A percentile compares a stretch with the other conserved stretches of the same genome.
Conservation (phyloP, 2,888 invertebrate genomes). For the Morpho helenor region DNA sequence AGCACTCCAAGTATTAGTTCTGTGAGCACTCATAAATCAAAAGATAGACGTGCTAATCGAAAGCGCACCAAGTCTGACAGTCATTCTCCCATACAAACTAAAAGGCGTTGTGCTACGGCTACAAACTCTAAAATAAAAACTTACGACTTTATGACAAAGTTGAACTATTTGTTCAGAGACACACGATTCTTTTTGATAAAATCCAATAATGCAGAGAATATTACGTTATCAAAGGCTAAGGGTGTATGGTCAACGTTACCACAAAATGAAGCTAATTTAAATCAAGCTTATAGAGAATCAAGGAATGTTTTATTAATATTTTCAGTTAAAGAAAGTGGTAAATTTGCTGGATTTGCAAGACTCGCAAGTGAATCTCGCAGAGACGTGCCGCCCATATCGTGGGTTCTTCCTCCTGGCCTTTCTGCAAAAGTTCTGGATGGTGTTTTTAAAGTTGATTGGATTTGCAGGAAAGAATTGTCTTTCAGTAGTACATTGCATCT, state of each 20-base stretch:
- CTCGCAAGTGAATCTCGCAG: conserved; percentile 92
- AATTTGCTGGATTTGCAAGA: conserved; percentile 96
- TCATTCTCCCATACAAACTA: conserved; percentile 59
- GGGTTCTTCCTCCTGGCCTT: conserved; percentile 96
- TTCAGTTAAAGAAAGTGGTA: conserved; percentile 98
- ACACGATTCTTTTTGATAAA: conserved; percentile 98
- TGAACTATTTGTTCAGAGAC: conserved; percentile 96
- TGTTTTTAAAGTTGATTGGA: conserved; percentile 98
- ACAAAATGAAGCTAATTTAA: conserved; percentile 97
- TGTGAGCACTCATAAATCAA: conserved; percentile 85
- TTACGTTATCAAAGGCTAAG: conserved; percentile 95
- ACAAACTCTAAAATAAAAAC: conserved; percentile 77
- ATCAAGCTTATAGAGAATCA: conserved; percentile 95
- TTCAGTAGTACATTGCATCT: conserved; percentile 95
- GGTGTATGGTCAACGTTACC: conserved; percentile 99
- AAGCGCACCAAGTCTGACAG: conserved; percentile 74
- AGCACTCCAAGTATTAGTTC: conserved; percentile 89
- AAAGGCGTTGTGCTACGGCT: conserved; percentile 53
- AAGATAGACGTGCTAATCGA: conserved; percentile 77
- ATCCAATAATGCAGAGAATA: conserved; percentile 98
- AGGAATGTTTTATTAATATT: conserved; percentile 97
- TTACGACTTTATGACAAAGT: conserved; percentile 91
- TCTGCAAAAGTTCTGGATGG: conserved; percentile 96
- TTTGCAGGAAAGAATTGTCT: conserved; percentile 95
- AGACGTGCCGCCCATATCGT: conserved; percentile 93